A percentile compares a stretch with the other conserved stretches of the same genome.
phyloP scores from a whole-genome alignment of 2,888 invertebrate species.

The Cinara cedri region DNA sequence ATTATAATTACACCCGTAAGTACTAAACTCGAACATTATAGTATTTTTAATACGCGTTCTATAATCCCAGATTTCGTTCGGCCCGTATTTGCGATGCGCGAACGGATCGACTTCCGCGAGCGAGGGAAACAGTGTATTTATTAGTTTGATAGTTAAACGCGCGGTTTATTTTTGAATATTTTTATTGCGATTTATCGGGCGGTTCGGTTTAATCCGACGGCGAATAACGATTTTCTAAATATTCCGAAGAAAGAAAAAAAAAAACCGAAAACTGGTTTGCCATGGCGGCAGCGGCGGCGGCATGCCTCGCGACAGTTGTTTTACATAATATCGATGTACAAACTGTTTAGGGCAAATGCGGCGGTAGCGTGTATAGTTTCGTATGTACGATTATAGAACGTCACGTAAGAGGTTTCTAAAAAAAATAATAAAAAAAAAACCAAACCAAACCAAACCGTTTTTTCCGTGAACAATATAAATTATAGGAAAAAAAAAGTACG shows the following conservation, averaged over 20 bases:
- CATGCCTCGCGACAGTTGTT: constrained; percentile 32
- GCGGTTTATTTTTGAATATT: too few relatives aligned
- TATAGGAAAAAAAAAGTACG: too few relatives aligned
- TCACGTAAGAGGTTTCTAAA: constrained; percentile 29
- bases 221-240: constrained; percentile 17
- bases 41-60: neutral
- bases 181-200: too few relatives aligned
- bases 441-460: too few relatives aligned
- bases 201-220: neutral
- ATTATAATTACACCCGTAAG: too few relatives aligned
- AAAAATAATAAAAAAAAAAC: constrained; percentile 30
- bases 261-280: constrained; percentile 34
- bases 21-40: too few relatives aligned
- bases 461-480: too few relatives aligned
- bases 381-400: neutral
- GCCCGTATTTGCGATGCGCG: neutral
- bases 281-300: neutral
- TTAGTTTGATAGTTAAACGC: too few relatives aligned
- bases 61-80: neutral
- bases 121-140: too few relatives aligned
- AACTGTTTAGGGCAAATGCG: too few relatives aligned
- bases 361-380: neutral
- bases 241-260: neutral
- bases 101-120: neutral
- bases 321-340: constrained; percentile 41